Percentiles rank a stretch among this genome's conserved stretches.
These are phyloP conservation scores for Sipha flava DNA, from an alignment of 1,140 invertebrate genomes.

Conservation along the genomic window DNA sequence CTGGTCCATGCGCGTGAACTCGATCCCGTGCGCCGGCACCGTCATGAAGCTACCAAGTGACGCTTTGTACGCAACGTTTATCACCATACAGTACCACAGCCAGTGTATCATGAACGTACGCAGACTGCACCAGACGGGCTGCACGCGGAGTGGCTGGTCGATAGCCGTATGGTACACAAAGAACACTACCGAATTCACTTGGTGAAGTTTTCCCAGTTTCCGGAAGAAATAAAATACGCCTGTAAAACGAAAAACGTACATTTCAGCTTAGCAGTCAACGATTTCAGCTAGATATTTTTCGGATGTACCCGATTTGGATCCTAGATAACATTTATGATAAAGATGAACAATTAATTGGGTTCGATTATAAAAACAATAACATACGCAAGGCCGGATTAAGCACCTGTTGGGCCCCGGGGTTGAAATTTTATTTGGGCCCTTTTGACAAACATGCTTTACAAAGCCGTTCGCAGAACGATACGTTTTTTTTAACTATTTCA, in stretches of 20 bases:
- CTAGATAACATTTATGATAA: no score
- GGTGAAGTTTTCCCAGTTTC: not conserved
- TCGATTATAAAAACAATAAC: no score
- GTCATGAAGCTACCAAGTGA: constrained; percentile 37
- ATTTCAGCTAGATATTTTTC: no score
- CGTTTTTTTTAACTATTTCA: no score
- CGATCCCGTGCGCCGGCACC: constrained; percentile 30
- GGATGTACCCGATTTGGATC: no score
- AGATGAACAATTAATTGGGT: no score
- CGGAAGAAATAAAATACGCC: constrained; percentile 2
- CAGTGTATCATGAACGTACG: constrained; percentile 34
- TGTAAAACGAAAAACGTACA: not conserved
- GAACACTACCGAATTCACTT: not conserved
- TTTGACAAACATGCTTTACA: no score
- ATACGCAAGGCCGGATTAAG: no score
- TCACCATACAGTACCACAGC: constrained; percentile 35
- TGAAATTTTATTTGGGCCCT: no score
- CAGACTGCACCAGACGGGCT: constrained; percentile 1
- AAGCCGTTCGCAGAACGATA: no score
- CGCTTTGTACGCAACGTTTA: constrained; percentile 37
- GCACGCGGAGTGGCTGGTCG: constrained; percentile 32
- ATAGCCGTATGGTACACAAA: constrained; percentile 32
- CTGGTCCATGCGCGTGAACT: constrained; percentile 34
- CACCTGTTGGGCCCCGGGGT: no score
- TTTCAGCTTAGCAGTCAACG: no score